Evolutionary conservation across 1,140 invertebrate genomes (phyloP).

Genomic region (Orussus abietinus): DNA sequence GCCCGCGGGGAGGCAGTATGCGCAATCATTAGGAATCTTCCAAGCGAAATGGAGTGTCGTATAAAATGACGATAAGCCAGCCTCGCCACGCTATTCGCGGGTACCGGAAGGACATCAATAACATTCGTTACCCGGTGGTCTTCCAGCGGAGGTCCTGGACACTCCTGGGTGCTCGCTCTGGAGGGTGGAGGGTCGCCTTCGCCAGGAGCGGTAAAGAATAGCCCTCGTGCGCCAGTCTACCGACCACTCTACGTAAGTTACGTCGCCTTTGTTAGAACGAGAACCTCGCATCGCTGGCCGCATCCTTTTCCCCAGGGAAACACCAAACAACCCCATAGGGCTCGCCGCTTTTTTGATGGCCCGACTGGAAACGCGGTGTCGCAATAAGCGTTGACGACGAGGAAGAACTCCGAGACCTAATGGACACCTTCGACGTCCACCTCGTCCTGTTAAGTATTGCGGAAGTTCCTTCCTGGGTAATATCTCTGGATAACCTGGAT

Average conservation of each 20-base stretch:
- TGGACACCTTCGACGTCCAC: too few relatives aligned
- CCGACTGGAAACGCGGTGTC: too few relatives aligned
- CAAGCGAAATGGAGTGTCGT: conserved; percentile 34
- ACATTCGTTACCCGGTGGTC: conserved; percentile 39
- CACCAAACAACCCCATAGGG: too few relatives aligned
- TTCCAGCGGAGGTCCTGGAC: conserved; percentile 10
- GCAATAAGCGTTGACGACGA: too few relatives aligned
- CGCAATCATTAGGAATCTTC: conserved; percentile 35
- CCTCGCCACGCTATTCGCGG: conserved; percentile 11
- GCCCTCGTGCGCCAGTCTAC: conserved; percentile 18
- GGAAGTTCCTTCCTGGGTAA: too few relatives aligned
- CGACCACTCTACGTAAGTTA: conserved; percentile 34
- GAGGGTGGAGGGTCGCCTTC: conserved; percentile 2
- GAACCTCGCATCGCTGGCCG: too few relatives aligned
- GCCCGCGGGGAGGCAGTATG: conserved; percentile 14
- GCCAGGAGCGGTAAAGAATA: conserved; percentile 27
- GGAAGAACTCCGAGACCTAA: too few relatives aligned
- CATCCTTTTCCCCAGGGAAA: too few relatives aligned
- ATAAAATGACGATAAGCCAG: conserved; percentile 40
- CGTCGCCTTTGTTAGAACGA: conserved; percentile 34
- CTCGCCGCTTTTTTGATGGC: too few relatives aligned
- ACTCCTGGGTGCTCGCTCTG: background rate
- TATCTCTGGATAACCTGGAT: too few relatives aligned
- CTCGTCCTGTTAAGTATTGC: too few relatives aligned
- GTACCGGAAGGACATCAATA: conserved; percentile 34